A percentile compares a stretch with the other conserved stretches of the same genome.
phyloP scores from a whole-genome alignment of 2,797 vertebrate species.

The Miichthys miiuy region DNA sequence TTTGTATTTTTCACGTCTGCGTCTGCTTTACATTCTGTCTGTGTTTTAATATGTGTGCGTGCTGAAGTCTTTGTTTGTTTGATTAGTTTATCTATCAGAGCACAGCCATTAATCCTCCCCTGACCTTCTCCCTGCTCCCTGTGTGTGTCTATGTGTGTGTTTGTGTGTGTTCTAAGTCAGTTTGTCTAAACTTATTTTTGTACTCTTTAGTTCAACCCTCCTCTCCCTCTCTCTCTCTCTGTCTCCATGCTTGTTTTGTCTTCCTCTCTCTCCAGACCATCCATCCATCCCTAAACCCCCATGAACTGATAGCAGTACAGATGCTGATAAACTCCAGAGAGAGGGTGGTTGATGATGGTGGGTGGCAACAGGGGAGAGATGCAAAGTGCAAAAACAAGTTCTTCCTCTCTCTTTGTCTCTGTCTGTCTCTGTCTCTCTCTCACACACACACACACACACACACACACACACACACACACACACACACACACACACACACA shows the following conservation, averaged over 20 bases:
- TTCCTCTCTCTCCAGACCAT: slow-evolving; percentile 52
- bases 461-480: slow-evolving; percentile 29
- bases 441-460: slow-evolving; percentile 2
- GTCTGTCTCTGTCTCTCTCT: neutral
- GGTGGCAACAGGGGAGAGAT: slow-evolving; percentile 50
- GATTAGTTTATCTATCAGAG: slow-evolving; percentile 82
- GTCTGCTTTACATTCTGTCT: slow-evolving; percentile 70
- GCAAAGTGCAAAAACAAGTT: slow-evolving; percentile 52
- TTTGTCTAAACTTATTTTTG: slow-evolving; percentile 72
- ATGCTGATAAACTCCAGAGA: slow-evolving; percentile 68
- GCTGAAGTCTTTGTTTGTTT: slow-evolving; percentile 79
- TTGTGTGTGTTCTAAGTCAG: slow-evolving; percentile 52
- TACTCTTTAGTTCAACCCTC: slow-evolving; percentile 46
- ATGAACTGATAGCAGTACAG: slow-evolving; percentile 57
- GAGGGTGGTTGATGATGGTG: slow-evolving; percentile 56
- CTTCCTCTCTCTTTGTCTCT: slow-evolving; percentile 13
- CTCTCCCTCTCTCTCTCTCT: slow-evolving; percentile 19
- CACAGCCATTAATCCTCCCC: slow-evolving; percentile 81
- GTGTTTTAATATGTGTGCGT: slow-evolving; percentile 69
- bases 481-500: slow-evolving; percentile 12
- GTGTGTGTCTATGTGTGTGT: slow-evolving; percentile 35
- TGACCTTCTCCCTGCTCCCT: slow-evolving; percentile 77
- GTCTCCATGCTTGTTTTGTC: slow-evolving; percentile 37
- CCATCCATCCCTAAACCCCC: slow-evolving; percentile 58
- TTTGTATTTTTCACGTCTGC: slow-evolving; percentile 61